Evolutionary conservation across 2,888 invertebrate species (phyloP).

Genomic region (Amiota mariae): DNA sequence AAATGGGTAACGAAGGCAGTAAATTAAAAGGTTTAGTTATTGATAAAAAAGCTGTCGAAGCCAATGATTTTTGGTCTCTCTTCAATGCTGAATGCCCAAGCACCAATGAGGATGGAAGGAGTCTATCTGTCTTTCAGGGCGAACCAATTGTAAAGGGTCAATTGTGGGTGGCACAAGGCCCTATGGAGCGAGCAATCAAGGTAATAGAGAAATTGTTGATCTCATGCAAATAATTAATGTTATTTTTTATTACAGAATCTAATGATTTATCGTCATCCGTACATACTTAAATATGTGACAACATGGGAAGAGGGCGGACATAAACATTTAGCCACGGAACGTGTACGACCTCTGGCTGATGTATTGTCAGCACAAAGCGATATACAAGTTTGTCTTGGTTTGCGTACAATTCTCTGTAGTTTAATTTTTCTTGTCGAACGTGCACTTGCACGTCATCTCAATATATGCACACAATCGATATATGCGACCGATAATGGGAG

Average conservation of each 20-base stretch:
- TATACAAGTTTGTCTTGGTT: slow-evolving; percentile 88
- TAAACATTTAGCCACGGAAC: slow-evolving; percentile 86
- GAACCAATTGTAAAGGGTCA: slow-evolving; percentile 80
- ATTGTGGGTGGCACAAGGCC: slow-evolving; percentile 78
- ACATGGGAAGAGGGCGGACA: slow-evolving; percentile 86
- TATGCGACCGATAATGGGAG: slow-evolving; percentile 88
- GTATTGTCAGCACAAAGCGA: slow-evolving; percentile 80
- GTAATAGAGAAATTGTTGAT: slow-evolving; percentile 73
- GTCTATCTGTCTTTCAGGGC: slow-evolving; percentile 83
- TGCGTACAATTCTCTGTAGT: slow-evolving; percentile 86
- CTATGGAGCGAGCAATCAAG: slow-evolving; percentile 85
- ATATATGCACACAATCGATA: slow-evolving; percentile 84
- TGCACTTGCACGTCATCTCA: slow-evolving; percentile 87
- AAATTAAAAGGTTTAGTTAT: slow-evolving; percentile 82
- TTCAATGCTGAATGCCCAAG: slow-evolving; percentile 72
- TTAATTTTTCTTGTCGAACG: slow-evolving; percentile 88
- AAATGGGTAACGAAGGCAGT: slow-evolving; percentile 87
- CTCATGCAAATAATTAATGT: not conserved
- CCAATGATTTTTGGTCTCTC: slow-evolving; percentile 87
- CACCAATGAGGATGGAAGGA: slow-evolving; percentile 74
- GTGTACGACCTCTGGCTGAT: slow-evolving; percentile 83
- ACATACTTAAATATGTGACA: slow-evolving; percentile 86
- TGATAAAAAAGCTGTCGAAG: slow-evolving; percentile 81
- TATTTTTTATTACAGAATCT: slow-evolving; percentile 78
- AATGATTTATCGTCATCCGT: slow-evolving; percentile 89